phyloP scores from a whole-genome alignment of 2,797 vertebrate genomes.

The Lophotriccus pileatus region DNA sequence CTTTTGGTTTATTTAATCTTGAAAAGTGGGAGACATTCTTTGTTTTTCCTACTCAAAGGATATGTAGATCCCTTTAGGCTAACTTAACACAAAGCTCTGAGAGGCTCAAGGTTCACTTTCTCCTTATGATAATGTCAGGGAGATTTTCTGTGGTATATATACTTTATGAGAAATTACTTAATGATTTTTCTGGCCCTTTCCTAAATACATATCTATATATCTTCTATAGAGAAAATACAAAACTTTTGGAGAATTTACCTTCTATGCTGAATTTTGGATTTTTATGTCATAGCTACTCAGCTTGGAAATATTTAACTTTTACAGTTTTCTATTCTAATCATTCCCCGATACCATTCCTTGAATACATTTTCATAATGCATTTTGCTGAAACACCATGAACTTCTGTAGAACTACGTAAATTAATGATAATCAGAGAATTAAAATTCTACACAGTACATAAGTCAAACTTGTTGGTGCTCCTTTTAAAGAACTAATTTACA shows the following conservation, averaged over 20 bases:
- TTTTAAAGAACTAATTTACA: neutral
- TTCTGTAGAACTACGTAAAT: neutral
- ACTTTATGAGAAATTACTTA: neutral
- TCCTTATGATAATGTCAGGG: neutral
- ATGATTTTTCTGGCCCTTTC: neutral
- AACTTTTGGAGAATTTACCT: neutral
- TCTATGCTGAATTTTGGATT: neutral
- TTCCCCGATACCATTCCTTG: neutral
- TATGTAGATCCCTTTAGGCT: neutral
- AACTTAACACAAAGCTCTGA: neutral
- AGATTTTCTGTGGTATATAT: neutral
- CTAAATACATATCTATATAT: neutral
- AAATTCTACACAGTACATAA: neutral
- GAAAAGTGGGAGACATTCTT: neutral
- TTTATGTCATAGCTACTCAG: neutral
- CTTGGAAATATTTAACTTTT: neutral
- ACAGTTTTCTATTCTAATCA: neutral
- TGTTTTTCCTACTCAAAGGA: neutral
- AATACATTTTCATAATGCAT: neutral
- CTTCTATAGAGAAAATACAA: neutral
- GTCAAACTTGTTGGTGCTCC: neutral
- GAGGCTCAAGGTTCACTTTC: neutral
- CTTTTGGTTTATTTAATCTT: neutral
- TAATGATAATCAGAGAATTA: neutral
- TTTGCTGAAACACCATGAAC: neutral